Evolutionary conservation across 2,113 vertebrate genomes (phyloP), one percentile per base, ranked within the genome.

Genomic region (Callopanchax toddi): DNA sequence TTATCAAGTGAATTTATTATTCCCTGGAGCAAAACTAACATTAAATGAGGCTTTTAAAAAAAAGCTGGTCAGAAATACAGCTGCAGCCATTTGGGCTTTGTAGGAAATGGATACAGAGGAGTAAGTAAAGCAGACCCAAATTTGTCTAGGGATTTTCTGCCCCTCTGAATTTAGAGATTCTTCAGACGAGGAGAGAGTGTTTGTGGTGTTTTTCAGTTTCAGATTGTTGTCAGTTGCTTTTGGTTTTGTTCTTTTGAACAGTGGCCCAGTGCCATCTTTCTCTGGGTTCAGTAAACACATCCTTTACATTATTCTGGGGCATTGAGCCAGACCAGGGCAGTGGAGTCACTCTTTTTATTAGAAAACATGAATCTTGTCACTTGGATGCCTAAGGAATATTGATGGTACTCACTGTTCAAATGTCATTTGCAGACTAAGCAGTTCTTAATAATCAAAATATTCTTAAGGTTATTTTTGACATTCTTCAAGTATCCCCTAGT

Each of bases 381-480:
- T 55, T 58, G 58, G 55, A 71, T 62, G 79, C 75, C 67, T 79
- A 48, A 67, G 66, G 83, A 87, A 86, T 87, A 87, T 84, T 83
- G 75, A 87, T 80, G 72, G 57, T 68, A 32, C 73, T 58, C 75
- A 48, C 58, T 61, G 61, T 79, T 82, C 2, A 18, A 76, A 58
- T 87, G 71, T 69, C 83, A 83, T 85, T 86, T 88, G 71, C 76
- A 87, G 85, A 89, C 86, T 86, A 85, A 87, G 76, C 78, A 62
- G 51, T 78, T 69, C 80, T 91, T 89, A 85, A 89, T 87, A 83
- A 87, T 90, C 63, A 59, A 79, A 89, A 89, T 90, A 65, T 89
- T 87, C 78, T 83, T 74, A 78, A 80, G 60, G 60, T 79, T 86
- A 79, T 79, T 86, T 68, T 59, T 85, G 78, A 76, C 75, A 87